Base-by-base conservation (phyloP, 2,113 vertebrate species). In the Chiloscyllium plagiosum region DNA sequence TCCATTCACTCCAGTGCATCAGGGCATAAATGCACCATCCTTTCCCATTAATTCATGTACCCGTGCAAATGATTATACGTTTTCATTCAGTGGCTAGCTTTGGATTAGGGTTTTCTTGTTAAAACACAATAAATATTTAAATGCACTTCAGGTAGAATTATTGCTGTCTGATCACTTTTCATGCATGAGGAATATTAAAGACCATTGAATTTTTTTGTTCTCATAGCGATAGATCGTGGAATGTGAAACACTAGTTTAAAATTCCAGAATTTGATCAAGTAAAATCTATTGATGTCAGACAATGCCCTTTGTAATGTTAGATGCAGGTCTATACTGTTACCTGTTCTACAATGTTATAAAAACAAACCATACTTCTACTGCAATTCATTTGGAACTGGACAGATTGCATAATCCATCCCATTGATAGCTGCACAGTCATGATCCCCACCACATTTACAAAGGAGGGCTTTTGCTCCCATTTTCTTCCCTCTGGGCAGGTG, bases 81-180 rank as follows among this genome's bases (percentile, higher is more conserved):
- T 52, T 69, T 47, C 72, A 52, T 47, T 95, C 68, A 95, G 24
- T 72, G 69, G 19, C 94, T 33, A 50, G 29, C 69, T 95, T 29
- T 42, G 56, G 47, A 52, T 95, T 33, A 50, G 22, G 13, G 5
- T 29, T 95, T 95, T 50, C 94, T 24, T 72, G 68, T 29, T 70
- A 50, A 95, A 33, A 17, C 5, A 90, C 87, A 90, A 90, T 95
- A 72, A 95, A 95, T 95, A 95, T 95, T 95, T 76, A 95, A 72
- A 72, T 95, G 47, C 94, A 95, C 42, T 76, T 72, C 69, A 93
- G 26, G 69, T 72, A 29, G 69, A 95, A 33, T 95, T 52, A 17
- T 95, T 47, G 68, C 66, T 47, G 17, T 95, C 47, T 95, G 69
- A 95, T 76, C 47, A 72, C 47, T 50, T 72, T 76, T 29, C 94